phyloP scores from a whole-genome alignment of 2,113 vertebrate species.

The Neomonachus schauinslandi region DNA sequence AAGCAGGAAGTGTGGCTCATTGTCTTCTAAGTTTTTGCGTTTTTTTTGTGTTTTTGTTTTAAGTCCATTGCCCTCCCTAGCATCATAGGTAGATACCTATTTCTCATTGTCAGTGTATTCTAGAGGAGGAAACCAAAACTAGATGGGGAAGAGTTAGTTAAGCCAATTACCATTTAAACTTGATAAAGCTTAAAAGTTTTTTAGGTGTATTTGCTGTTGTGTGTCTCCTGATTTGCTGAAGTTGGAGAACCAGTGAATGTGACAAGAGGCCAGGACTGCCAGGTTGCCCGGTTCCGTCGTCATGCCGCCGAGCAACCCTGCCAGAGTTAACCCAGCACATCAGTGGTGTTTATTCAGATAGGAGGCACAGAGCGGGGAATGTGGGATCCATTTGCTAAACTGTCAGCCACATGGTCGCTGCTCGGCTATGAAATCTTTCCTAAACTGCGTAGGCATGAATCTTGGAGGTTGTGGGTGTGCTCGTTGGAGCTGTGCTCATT shows the following conservation, averaged over 20 bases:
- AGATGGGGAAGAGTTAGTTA: not conserved
- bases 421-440: not conserved
- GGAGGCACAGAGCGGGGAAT: not conserved
- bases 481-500: not conserved
- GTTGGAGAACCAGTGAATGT: not conserved
- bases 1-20: not conserved
- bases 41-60: not conserved
- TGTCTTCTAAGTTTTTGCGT: not conserved
- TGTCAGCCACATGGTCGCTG: not conserved
- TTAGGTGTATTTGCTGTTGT: not conserved
- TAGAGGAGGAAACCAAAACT: not conserved
- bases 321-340: accelerated
- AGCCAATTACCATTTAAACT: not conserved
- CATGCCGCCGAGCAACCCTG: not conserved
- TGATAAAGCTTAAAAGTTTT: not conserved
- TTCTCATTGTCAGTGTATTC: not conserved
- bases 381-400: not conserved
- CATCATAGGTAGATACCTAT: not conserved
- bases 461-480: not conserved
- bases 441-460: not conserved
- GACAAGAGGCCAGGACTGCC: not conserved
- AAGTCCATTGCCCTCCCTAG: not conserved
- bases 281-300: accelerated
- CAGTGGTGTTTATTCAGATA: not conserved
- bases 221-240: not conserved